A percentile compares a stretch with the other conserved stretches of the same genome.
Evolutionary conservation across 2,113 vertebrate species (phyloP).

Genomic region (Acrocephalus kingi): DNA sequence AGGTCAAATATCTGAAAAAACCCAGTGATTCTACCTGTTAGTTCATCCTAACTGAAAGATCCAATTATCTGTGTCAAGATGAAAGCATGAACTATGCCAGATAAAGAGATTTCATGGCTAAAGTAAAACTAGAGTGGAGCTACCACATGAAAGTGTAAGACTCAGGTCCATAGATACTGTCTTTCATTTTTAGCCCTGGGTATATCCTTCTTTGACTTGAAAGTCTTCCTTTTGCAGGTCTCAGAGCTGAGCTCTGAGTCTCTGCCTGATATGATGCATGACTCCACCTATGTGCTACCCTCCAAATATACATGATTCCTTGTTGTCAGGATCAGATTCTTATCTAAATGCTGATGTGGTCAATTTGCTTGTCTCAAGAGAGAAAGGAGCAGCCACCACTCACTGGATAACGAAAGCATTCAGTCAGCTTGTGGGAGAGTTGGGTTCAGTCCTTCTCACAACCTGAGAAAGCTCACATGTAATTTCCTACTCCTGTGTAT

Average conservation of each 20-base stretch:
- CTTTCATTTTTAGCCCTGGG: background rate
- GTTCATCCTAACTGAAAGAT: slow-evolving; percentile 1
- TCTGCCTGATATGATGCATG: background rate
- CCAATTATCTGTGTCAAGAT: background rate
- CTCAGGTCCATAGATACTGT: background rate
- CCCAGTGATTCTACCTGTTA: background rate
- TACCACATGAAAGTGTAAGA: background rate
- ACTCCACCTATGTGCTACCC: background rate
- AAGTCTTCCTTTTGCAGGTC: background rate
- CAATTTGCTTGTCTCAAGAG: background rate
- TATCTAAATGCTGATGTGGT: background rate
- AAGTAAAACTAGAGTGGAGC: background rate
- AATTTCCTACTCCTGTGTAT: background rate
- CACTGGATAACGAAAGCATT: background rate
- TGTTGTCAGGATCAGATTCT: background rate
- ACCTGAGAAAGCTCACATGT: background rate
- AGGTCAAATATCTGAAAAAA: background rate
- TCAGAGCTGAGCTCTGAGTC: background rate
- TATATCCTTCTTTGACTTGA: background rate
- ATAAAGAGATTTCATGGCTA: background rate
- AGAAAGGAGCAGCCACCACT: background rate
- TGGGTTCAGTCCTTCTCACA: background rate
- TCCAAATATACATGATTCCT: background rate
- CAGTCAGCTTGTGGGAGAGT: background rate
- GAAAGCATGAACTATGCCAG: background rate